These are phyloP conservation scores for Gallinago paraguaiae DNA, from an alignment of 2,113 vertebrate genomes.

Conservation along the genomic window DNA sequence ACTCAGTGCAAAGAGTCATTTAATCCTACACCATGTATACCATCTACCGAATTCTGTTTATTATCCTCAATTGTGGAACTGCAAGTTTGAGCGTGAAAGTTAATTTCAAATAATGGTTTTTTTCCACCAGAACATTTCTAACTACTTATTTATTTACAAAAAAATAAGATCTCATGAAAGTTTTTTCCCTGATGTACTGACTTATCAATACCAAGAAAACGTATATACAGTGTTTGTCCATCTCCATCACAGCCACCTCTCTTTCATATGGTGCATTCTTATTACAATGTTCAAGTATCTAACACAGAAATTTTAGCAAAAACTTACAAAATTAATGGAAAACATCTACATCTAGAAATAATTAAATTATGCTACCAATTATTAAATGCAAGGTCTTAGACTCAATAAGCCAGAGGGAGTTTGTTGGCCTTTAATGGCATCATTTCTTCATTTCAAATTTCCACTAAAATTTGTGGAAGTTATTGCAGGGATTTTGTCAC, in stretches of 20 bases:
- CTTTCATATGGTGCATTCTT: background rate
- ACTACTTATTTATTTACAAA: background rate
- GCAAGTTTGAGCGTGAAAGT: background rate
- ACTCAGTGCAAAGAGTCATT: background rate
- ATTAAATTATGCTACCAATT: background rate
- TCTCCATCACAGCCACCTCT: background rate
- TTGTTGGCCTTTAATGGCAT: background rate
- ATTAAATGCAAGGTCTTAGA: background rate
- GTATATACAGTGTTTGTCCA: background rate
- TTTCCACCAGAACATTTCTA: background rate
- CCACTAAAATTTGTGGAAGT: background rate
- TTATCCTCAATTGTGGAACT: background rate
- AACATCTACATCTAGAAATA: background rate
- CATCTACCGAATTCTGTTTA: background rate
- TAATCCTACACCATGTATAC: background rate
- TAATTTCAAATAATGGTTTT: background rate
- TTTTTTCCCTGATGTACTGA: background rate
- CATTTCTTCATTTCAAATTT: background rate
- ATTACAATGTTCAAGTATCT: background rate
- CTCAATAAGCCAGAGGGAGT: background rate
- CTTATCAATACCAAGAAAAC: background rate
- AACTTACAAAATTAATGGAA: background rate
- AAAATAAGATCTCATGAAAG: background rate
- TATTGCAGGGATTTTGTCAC: background rate
- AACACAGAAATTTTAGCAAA: background rate